These are phyloP conservation scores for Prunella fulvescens DNA, from an alignment of 2,113 vertebrate species.

Conservation along the genomic window DNA sequence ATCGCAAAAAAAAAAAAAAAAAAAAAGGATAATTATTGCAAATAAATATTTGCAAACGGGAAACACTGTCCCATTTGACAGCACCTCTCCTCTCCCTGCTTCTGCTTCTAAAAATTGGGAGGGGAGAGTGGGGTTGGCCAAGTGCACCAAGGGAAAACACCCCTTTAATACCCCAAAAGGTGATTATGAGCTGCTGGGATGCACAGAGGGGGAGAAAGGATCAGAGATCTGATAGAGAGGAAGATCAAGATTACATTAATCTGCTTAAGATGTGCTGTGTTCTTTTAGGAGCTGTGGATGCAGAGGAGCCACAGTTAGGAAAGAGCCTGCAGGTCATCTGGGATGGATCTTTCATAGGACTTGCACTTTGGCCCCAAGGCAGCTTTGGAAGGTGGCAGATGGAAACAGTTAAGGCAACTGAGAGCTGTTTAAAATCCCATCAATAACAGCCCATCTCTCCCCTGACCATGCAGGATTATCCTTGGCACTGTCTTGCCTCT, in stretches of 20 bases:
- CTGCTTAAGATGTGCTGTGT: not conserved
- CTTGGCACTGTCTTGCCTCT: not conserved
- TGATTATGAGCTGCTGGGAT: not conserved
- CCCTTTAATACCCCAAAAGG: not conserved
- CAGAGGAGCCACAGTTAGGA: not conserved
- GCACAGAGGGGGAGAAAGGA: not conserved
- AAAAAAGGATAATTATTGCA: constrained; percentile 17
- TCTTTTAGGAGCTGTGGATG: not conserved
- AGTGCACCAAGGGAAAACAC: not conserved
- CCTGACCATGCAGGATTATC: not conserved
- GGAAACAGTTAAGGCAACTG: constrained; percentile 24
- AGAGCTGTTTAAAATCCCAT: not conserved
- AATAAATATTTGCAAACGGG: not conserved
- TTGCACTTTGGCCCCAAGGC: not conserved
- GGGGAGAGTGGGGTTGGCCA: not conserved
- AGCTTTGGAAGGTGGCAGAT: constrained; percentile 25
- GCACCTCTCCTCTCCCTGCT: not conserved
- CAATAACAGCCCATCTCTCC: not conserved
- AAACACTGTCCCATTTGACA: not conserved
- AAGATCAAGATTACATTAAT: not conserved
- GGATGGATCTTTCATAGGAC: not conserved
- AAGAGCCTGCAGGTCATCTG: not conserved
- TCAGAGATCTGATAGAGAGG: not conserved
- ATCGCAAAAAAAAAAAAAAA: constrained; percentile 5
- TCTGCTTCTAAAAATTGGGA: not conserved